Base-by-base conservation (phyloP, 2,113 vertebrate genomes). In the Daubentonia madagascariensis region DNA sequence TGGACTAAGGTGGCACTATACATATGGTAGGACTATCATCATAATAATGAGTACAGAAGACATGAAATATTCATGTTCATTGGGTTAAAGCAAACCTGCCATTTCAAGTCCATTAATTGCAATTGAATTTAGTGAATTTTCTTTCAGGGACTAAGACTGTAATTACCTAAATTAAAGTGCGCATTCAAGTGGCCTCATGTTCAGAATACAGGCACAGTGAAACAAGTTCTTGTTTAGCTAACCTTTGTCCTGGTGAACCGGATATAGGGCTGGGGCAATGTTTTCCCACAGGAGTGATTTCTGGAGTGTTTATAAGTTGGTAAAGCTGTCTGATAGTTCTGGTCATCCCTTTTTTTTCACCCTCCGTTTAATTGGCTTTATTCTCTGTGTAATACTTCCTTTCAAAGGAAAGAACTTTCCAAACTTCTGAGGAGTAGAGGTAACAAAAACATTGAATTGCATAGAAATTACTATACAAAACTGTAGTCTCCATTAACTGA, bases 101-200 rank as follows among this genome's bases (percentile, higher is more conserved):
- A 81, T 90, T 93, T 76, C 54, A 90, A 87, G 65, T 89, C 40
- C 48, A 91, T 94, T 96, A 95, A 96, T 91, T 94, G 59, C 79
- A 79, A 32, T 85, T 68, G 92, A 95, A 67, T 81, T 80, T 72
- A 85, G 92, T 30, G 37, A 72, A 68, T 91, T 95, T 96, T 97
- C 67, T 88, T 97, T 79, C 48, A 23, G 84, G 54, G 32, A 75
- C 50, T 59, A 72, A 89, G 61, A 76, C 12, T 91, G 12, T 91
- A 80, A 96, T 94, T 83, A 87, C 59, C 30, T 50, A 89, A 79
- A 93, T 93, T 81, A 85, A 96, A 94, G 80, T 16, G 50, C n/a
- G 14, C 25, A 12, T 68, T 91, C 67, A 45, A 25, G n/a, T 72
- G 43, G 25, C 45, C 30, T 81, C 50, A 10, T 43, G 32, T 85